phyloP scores from a whole-genome alignment of 2,888 invertebrate genomes.

The Epistrophe grossulariae region DNA sequence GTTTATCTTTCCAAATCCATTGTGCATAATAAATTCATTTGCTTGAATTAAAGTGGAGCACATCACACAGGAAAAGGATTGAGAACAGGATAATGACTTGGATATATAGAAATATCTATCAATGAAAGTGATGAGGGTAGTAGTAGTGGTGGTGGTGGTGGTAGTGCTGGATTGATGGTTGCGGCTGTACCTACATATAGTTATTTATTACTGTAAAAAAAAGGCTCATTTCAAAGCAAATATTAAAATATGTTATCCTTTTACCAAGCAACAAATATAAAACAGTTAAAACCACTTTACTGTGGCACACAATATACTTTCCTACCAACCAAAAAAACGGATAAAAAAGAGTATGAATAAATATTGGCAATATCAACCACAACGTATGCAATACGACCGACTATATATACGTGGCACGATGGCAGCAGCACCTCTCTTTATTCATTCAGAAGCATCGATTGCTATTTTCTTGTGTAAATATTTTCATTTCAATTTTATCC shows the following conservation, averaged over 20 bases:
- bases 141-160: not conserved
- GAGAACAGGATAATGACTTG: slow-evolving; percentile 55
- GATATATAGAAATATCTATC: slow-evolving; percentile 36
- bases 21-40: slow-evolving; percentile 28
- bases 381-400: not conserved
- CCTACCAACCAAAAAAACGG: not conserved
- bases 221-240: slow-evolving; percentile 27
- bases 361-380: slow-evolving; percentile 47
- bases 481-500: slow-evolving; percentile 69
- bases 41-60: slow-evolving; percentile 35
- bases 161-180: not conserved
- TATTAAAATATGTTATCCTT: slow-evolving; percentile 38
- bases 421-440: slow-evolving; percentile 5
- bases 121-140: slow-evolving; percentile 58
- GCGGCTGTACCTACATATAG: not conserved
- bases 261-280: slow-evolving; percentile 10
- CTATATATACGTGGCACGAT: not conserved
- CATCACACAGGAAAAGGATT: slow-evolving; percentile 14
- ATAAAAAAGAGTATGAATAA: slow-evolving; percentile 24
- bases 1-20: slow-evolving; percentile 43
- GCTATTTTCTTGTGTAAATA: slow-evolving; percentile 60
- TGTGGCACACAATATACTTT: not conserved
- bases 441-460: slow-evolving; percentile 26
- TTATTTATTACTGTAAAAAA: not conserved
- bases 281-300: slow-evolving; percentile 37